Evolutionary conservation across 2,113 vertebrate species (phyloP).

Genomic region (Bos indicus): DNA sequence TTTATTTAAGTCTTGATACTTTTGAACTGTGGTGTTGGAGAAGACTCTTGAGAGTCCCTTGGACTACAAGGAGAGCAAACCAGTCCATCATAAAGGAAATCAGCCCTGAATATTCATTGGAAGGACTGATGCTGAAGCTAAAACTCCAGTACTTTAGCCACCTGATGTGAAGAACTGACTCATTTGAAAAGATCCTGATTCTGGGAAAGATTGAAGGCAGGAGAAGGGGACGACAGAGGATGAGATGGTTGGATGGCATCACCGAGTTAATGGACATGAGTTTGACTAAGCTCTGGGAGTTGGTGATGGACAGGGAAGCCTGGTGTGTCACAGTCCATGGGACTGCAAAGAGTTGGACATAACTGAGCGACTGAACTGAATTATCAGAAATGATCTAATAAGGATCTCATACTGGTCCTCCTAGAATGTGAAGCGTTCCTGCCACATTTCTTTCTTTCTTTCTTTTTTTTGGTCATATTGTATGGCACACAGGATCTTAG

Average conservation of each 20-base stretch:
- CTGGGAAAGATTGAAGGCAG: not conserved
- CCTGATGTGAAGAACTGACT: not conserved
- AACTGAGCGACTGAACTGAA: not conserved
- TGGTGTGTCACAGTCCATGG: not conserved
- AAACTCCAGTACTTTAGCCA: not conserved
- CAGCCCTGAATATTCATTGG: not conserved
- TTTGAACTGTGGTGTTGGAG: not conserved
- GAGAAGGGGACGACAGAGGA: not conserved
- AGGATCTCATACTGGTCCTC: not conserved
- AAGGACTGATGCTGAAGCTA: not conserved
- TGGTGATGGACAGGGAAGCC: not conserved
- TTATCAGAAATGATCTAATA: not conserved
- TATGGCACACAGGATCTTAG: not conserved
- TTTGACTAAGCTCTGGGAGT: not conserved
- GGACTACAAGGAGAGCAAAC: not conserved
- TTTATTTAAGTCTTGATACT: not conserved
- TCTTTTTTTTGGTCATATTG: not conserved
- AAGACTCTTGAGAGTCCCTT: not conserved
- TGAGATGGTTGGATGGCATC: not conserved
- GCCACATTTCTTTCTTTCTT: not conserved
- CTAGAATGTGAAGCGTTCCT: not conserved
- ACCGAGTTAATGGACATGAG: not conserved
- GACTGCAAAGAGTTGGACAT: not conserved
- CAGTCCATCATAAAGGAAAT: not conserved
- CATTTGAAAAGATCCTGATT: not conserved